phyloP scores from a whole-genome alignment of 2,888 invertebrate species.

The Crioceris asparagi region DNA sequence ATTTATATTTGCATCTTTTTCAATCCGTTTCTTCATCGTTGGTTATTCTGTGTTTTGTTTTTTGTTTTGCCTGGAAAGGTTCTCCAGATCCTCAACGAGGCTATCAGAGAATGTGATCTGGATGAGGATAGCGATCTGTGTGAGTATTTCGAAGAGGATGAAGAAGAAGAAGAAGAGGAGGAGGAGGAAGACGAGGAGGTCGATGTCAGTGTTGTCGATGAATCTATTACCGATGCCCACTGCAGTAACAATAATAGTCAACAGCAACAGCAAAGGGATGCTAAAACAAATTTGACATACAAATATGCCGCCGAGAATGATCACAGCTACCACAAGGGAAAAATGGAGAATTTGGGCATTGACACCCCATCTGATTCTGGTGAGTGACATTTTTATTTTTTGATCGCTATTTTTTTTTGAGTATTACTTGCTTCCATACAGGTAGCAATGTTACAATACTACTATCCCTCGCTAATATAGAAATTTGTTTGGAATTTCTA shows the following conservation, averaged over 20 bases:
- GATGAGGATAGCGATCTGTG: constrained; percentile 31
- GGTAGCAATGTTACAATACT: no score
- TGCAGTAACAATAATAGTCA: constrained; percentile 37
- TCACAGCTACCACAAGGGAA: constrained; percentile 62
- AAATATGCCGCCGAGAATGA: constrained; percentile 36
- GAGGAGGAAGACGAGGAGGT: constrained; percentile 28
- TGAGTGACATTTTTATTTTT: constrained; percentile 39
- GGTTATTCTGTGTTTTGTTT: no score
- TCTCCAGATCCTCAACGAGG: constrained; percentile 28
- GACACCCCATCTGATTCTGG: constrained; percentile 88
- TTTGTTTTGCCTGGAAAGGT: no score
- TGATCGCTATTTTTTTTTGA: no score
- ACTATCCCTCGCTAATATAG: no score
- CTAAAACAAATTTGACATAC: constrained; percentile 22
- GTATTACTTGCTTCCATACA: no score
- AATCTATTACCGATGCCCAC: no score
- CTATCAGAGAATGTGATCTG: constrained; percentile 29
- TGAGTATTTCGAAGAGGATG: constrained; percentile 30
- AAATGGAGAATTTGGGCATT: constrained; percentile 49
- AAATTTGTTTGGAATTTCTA: no score
- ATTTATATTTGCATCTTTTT: no score
- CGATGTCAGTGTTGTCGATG: constrained; percentile 23
- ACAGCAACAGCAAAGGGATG: constrained; percentile 28
- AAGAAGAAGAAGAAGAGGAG: constrained; percentile 25
- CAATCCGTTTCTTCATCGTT: no score